Evolutionary conservation across 2,797 vertebrate genomes (phyloP).

Genomic region (Pseudochaenichthys georgianus): DNA sequence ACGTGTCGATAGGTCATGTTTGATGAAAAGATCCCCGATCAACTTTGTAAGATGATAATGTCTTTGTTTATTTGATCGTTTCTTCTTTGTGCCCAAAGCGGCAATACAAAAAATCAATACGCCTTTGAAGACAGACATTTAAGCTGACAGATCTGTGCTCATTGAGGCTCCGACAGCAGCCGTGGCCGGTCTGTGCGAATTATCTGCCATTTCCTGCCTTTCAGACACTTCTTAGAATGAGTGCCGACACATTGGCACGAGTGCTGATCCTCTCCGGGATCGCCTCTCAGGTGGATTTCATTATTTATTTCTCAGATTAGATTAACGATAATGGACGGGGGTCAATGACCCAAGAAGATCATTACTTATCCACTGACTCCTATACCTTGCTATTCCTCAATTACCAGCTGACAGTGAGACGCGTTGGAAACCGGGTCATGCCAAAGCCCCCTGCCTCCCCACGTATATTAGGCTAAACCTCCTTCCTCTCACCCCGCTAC

Average conservation of each 20-base stretch:
- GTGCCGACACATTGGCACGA: slow-evolving; percentile 48
- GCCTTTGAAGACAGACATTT: slow-evolving; percentile 15
- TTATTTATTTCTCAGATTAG: slow-evolving; percentile 70
- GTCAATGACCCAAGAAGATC: slow-evolving; percentile 70
- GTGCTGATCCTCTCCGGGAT: slow-evolving; percentile 41
- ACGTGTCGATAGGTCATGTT: not conserved
- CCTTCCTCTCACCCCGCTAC: slow-evolving; percentile 62
- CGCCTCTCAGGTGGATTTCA: slow-evolving; percentile 52
- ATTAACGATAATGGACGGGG: slow-evolving; percentile 68
- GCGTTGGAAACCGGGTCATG: slow-evolving; percentile 63
- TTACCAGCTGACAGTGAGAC: slow-evolving; percentile 72
- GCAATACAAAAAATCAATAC: slow-evolving; percentile 1
- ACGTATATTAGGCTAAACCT: slow-evolving; percentile 68
- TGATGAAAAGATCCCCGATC: slow-evolving; percentile 5
- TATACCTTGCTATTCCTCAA: slow-evolving; percentile 65
- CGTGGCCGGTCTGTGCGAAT: slow-evolving; percentile 45
- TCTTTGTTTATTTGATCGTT: slow-evolving; percentile 1
- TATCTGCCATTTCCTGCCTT: slow-evolving; percentile 35
- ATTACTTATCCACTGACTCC: slow-evolving; percentile 71
- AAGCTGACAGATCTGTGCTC: slow-evolving; percentile 27
- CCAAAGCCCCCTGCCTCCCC: slow-evolving; percentile 50
- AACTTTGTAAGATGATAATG: slow-evolving; percentile 1
- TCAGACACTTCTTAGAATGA: slow-evolving; percentile 55
- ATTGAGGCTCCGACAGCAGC: slow-evolving; percentile 46
- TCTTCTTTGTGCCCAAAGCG: not conserved